Evolutionary conservation across 2,888 invertebrate genomes (phyloP).

Genomic region (Catocala fraxini): DNA sequence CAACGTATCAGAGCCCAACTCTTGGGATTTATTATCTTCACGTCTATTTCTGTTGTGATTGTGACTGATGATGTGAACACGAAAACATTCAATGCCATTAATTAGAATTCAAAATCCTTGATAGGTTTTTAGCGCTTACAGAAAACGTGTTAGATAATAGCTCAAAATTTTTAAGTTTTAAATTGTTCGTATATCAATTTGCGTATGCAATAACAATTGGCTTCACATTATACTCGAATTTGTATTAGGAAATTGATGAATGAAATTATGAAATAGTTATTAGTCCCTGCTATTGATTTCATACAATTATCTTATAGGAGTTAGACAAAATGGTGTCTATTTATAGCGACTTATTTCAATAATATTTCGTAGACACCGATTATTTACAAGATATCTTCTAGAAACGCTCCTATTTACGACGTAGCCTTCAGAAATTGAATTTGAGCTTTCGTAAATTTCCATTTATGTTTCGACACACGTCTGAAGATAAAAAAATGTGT

Average conservation of each 20-base stretch:
- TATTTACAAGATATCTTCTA: constrained; percentile 48
- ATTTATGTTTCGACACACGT: constrained; percentile 61
- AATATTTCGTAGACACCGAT: constrained; percentile 26
- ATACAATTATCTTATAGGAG: too few relatives aligned
- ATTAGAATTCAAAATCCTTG: constrained; percentile 5
- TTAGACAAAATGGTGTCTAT: background rate
- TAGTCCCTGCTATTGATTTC: too few relatives aligned
- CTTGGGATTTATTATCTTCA: constrained; percentile 19
- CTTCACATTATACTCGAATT: too few relatives aligned
- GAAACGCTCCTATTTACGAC: constrained; percentile 54
- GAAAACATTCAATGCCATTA: background rate
- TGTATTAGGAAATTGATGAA: too few relatives aligned
- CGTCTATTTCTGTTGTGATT: constrained; percentile 9
- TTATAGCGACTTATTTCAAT: constrained; percentile 16
- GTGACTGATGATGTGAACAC: background rate
- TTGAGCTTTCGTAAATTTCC: constrained; percentile 59
- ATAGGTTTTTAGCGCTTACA: background rate
- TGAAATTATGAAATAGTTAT: too few relatives aligned
- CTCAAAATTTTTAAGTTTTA: too few relatives aligned
- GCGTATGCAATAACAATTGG: too few relatives aligned
- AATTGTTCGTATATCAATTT: too few relatives aligned
- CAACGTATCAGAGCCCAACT: constrained; percentile 25
- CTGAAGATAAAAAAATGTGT: constrained; percentile 50
- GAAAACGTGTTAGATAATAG: background rate
- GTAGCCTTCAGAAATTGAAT: constrained; percentile 61